Evolutionary conservation across 2,888 invertebrate genomes (phyloP), one percentile per base, ranked within the genome.

Genomic region (Elegia similella): DNA sequence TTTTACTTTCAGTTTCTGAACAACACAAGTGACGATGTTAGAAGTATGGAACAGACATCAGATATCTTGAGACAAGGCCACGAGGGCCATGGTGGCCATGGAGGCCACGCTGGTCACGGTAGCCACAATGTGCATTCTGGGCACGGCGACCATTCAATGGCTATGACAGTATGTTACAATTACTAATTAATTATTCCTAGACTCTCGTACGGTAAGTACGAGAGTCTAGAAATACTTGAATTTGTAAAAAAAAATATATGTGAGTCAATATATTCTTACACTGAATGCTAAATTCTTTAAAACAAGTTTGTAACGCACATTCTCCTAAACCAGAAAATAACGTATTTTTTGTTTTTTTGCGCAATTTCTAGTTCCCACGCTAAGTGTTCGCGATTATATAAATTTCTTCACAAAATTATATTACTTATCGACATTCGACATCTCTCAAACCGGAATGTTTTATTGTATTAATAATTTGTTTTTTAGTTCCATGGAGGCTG

Each of bases 401-500:
- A n/a, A 12, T 42, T n/a, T 46, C 6, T 46, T 46, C 7, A 17
- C 23, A 17, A 23, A n/a, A 48, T 54, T 12, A 43, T 43, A 10
- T 30, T 5, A 2, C 13, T 23, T 38, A 23, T 23, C n/a, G n/a
- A n/a, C n/a, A n/a, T n/a, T n/a, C n/a, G n/a, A n/a, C n/a, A n/a
- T n/a, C n/a, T n/a, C n/a, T n/a, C n/a, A n/a, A n/a, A n/a, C n/a
- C n/a, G n/a, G n/a, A n/a, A n/a, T n/a, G n/a, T n/a, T n/a, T n/a
- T n/a, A n/a, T n/a, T n/a, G n/a, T n/a, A n/a, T n/a, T n/a, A n/a
- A n/a, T n/a, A 34, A 42, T 42, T n/a, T 58, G 64, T 78, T 84
- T 95, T 95, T 87, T 86, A 95, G 93, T 98, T 98, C 83, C 96
- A 97, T 78, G 95, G 95, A 71, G 96, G 96, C 10, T 95, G 92